Conservation (phyloP, 2,888 invertebrate species). For the Lepidocyrtoides sp. region DNA sequence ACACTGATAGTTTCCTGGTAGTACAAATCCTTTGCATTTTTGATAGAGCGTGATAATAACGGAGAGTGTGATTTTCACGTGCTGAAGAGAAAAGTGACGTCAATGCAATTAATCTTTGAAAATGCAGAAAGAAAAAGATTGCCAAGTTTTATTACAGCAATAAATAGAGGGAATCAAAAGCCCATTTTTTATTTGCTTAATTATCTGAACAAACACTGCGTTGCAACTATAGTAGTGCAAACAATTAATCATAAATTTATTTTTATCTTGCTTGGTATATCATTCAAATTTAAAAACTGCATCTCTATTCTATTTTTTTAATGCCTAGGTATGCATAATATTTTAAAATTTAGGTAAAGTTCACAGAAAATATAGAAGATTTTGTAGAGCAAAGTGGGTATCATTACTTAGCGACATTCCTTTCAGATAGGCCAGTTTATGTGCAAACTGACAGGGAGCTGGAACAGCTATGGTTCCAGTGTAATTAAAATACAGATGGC, state of each 20-base stretch:
- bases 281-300: too few relatives aligned
- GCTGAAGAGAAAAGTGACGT: neutral
- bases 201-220: too few relatives aligned
- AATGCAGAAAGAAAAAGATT: neutral
- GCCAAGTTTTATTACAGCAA: neutral
- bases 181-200: too few relatives aligned
- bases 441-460: constrained; percentile 88
- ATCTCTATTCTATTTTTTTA: too few relatives aligned
- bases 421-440: constrained; percentile 88
- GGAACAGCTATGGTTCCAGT: constrained; percentile 88
- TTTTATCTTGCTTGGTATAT: too few relatives aligned
- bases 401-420: constrained; percentile 85
- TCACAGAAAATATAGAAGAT: constrained; percentile 16
- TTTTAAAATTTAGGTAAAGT: too few relatives aligned
- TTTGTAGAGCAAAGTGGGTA: neutral
- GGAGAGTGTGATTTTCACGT: neutral
- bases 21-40: neutral
- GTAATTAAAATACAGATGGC: constrained; percentile 97
- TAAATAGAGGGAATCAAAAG: neutral
- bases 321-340: too few relatives aligned
- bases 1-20: neutral
- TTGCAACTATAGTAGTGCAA: too few relatives aligned
- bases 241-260: too few relatives aligned
- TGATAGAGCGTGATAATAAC: neutral
- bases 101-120: constrained; percentile 6